phyloP scores from a whole-genome alignment of 2,113 vertebrate genomes.

The Antennarius striatus region DNA sequence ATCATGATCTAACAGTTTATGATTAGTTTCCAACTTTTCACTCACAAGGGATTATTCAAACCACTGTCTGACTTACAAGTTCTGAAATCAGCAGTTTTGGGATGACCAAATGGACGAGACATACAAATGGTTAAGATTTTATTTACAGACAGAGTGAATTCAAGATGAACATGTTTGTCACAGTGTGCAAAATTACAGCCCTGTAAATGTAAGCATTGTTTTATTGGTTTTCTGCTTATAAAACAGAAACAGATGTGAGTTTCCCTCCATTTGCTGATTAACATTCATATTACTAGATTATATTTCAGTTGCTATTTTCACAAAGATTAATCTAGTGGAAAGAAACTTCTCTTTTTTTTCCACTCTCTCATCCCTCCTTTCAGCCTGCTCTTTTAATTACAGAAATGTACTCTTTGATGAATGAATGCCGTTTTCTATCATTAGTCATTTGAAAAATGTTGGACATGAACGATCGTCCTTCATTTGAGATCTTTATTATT shows the following conservation, averaged over 20 bases:
- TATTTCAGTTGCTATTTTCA: slow-evolving; percentile 45
- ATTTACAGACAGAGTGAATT: neutral
- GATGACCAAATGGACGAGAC: neutral
- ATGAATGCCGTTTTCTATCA: neutral
- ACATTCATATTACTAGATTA: slow-evolving; percentile 39
- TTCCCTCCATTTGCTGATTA: slow-evolving; percentile 27
- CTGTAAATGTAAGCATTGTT: neutral
- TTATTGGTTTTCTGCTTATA: neutral
- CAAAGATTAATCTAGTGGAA: slow-evolving; percentile 28
- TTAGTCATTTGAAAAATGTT: neutral
- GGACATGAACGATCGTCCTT: neutral
- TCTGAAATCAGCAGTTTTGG: slow-evolving; percentile 25
- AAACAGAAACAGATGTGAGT: slow-evolving; percentile 15
- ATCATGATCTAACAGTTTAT: slow-evolving; percentile 22
- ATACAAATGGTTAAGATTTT: neutral
- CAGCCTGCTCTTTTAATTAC: slow-evolving; percentile 2
- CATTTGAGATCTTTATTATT: neutral
- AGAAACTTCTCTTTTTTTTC: slow-evolving; percentile 12
- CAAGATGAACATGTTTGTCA: neutral
- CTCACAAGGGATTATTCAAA: slow-evolving; percentile 26
- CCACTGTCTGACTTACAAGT: slow-evolving; percentile 1
- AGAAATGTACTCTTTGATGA: neutral
- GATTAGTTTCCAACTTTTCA: slow-evolving; percentile 29
- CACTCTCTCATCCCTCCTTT: neutral
- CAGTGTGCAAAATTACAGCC: neutral